Conservation (phyloP, 1,140 invertebrate genomes). For the Ctenoplectra terminalis region DNA sequence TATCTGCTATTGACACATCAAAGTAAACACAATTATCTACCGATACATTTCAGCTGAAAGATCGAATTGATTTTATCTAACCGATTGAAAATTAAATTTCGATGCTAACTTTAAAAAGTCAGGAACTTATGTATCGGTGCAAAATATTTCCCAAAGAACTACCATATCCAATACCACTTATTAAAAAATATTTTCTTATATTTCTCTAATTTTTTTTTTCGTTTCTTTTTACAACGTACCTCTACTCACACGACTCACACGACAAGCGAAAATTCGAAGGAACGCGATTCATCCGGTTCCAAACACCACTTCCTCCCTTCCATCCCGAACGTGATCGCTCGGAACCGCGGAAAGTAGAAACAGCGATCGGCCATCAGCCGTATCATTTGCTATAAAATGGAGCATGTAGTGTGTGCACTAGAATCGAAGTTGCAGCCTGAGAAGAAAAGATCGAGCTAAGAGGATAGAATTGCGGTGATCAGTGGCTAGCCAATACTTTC, state of each 20-base stretch:
- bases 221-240: not conserved
- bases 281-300: not conserved
- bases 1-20: too few species aligned
- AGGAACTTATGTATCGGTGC: too few species aligned
- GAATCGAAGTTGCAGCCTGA: constrained; percentile 27
- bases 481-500: constrained; percentile 38
- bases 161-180: not conserved
- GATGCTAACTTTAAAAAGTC: too few species aligned
- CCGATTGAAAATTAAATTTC: too few species aligned
- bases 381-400: constrained; percentile 27
- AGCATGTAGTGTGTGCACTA: not conserved
- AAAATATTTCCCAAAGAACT: too few species aligned
- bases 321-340: not conserved
- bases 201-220: too few species aligned
- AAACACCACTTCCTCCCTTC: not conserved
- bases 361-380: constrained; percentile 32
- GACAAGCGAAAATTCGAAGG: not conserved
- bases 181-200: not conserved
- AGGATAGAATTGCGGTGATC: constrained; percentile 54
- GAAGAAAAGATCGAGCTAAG: constrained; percentile 13
- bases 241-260: not conserved
- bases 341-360: constrained; percentile 1
- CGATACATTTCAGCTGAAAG: too few species aligned
- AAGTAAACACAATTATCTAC: too few species aligned
- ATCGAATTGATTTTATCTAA: not conserved